These are phyloP conservation scores for Trachymyrmex cornetzi DNA, from an alignment of 1,140 invertebrate species.

Conservation along the genomic window DNA sequence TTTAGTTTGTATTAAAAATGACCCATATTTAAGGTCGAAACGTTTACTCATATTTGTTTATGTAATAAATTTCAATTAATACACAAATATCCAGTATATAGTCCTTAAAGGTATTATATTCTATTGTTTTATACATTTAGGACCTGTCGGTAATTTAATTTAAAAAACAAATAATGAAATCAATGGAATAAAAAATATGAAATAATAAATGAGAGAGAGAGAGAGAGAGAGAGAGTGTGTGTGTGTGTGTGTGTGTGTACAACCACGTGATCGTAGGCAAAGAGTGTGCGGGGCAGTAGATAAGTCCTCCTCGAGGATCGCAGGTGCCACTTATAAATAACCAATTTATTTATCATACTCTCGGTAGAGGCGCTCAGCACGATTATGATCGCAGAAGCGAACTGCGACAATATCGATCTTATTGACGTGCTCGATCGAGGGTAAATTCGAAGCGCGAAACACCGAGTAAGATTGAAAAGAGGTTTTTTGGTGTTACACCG, in stretches of 20 bases:
- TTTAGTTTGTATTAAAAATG: too few relatives aligned
- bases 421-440: slow-evolving; percentile 48
- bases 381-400: slow-evolving; percentile 28
- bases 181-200: too few relatives aligned
- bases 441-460: slow-evolving; percentile 49
- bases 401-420: slow-evolving; percentile 29
- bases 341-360: slow-evolving; percentile 65
- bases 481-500: slow-evolving; percentile 40
- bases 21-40: too few relatives aligned
- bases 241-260: background rate
- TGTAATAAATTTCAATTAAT: too few relatives aligned
- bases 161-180: too few relatives aligned
- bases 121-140: too few relatives aligned
- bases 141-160: too few relatives aligned
- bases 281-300: slow-evolving; percentile 19
- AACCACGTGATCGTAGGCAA: background rate
- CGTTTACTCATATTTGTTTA: too few relatives aligned
- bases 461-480: slow-evolving; percentile 12
- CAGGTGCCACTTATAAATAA: slow-evolving; percentile 67
- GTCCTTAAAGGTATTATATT: too few relatives aligned
- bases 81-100: too few relatives aligned
- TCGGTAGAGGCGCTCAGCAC: slow-evolving; percentile 7
- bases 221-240: background rate
- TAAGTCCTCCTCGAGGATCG: slow-evolving; percentile 54
- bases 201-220: background rate